These are phyloP conservation scores for Leptinotarsa tumamoca DNA, from an alignment of 2,888 invertebrate species.

Conservation along the genomic window DNA sequence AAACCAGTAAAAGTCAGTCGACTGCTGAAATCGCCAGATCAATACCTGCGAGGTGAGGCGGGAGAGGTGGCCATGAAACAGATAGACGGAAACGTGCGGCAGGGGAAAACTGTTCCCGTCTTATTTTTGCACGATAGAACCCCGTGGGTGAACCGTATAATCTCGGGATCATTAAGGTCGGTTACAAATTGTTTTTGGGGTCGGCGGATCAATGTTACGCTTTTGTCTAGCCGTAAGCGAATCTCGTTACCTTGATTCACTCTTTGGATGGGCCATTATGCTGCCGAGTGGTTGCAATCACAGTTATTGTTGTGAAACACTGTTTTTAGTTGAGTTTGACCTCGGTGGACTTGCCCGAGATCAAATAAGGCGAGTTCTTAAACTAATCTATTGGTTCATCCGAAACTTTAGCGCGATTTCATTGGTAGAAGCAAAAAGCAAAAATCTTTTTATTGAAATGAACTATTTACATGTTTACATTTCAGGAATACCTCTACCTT, in stretches of 20 bases:
- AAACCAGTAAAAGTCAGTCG: slow-evolving; percentile 28
- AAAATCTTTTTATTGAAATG: too few relatives aligned
- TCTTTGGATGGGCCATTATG: not conserved
- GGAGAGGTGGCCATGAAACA: slow-evolving; percentile 21
- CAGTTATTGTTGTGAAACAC: not conserved
- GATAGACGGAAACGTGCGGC: slow-evolving; percentile 20
- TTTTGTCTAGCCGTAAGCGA: slow-evolving; percentile 4
- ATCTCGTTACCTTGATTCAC: slow-evolving; percentile 7
- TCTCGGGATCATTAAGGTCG: slow-evolving; percentile 15
- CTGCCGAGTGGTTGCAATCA: not conserved
- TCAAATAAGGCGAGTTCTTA: too few relatives aligned
- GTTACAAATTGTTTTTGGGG: slow-evolving; percentile 19
- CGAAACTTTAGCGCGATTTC: too few relatives aligned
- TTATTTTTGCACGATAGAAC: slow-evolving; percentile 8
- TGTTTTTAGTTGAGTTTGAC: too few relatives aligned
- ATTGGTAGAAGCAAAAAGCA: too few relatives aligned
- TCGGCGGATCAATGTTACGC: slow-evolving; percentile 8
- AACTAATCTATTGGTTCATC: too few relatives aligned
- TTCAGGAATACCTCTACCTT: too few relatives aligned
- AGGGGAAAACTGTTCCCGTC: slow-evolving; percentile 2
- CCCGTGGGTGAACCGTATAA: not conserved
- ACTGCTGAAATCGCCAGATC: slow-evolving; percentile 26
- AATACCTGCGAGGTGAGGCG: slow-evolving; percentile 21
- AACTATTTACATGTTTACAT: too few relatives aligned
- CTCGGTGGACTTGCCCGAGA: too few relatives aligned